phyloP scores from a whole-genome alignment of 2,888 invertebrate species.

The Sympetrum striolatum region DNA sequence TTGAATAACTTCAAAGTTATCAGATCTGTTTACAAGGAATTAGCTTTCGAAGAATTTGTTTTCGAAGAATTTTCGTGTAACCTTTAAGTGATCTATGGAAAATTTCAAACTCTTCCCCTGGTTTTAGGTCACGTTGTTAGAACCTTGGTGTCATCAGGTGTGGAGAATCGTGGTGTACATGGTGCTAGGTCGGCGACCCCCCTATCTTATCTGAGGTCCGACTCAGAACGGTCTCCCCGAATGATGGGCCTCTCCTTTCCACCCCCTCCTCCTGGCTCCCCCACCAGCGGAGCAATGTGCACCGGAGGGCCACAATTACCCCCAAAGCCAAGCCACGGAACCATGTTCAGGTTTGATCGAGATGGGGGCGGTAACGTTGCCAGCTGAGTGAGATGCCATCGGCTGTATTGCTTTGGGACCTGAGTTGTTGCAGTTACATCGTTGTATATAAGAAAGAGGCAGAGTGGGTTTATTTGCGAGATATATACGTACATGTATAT shows the following conservation, averaged over 20 bases:
- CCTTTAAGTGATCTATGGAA: too few species aligned
- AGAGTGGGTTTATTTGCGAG: constrained; percentile 18
- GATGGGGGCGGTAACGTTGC: constrained; percentile 26
- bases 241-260: constrained; percentile 8
- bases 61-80: too few species aligned
- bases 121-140: not conserved
- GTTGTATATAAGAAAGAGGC: constrained; percentile 1
- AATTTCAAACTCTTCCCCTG: too few species aligned
- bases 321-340: constrained; percentile 17
- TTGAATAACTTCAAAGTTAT: too few species aligned
- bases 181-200: not conserved
- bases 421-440: constrained; percentile 28
- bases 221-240: constrained; percentile 12
- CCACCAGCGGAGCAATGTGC: not conserved
- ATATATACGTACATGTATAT: constrained; percentile 36
- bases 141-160: not conserved
- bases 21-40: too few species aligned
- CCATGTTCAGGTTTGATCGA: constrained; percentile 20
- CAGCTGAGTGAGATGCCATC: not conserved
- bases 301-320: constrained; percentile 10
- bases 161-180: not conserved
- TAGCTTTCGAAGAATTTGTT: too few species aligned
- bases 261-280: not conserved
- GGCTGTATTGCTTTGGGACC: constrained; percentile 36
- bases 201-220: not conserved